These are phyloP conservation scores for Manis pentadactyla DNA, from an alignment of 2,797 vertebrate species.

Conservation along the genomic window DNA sequence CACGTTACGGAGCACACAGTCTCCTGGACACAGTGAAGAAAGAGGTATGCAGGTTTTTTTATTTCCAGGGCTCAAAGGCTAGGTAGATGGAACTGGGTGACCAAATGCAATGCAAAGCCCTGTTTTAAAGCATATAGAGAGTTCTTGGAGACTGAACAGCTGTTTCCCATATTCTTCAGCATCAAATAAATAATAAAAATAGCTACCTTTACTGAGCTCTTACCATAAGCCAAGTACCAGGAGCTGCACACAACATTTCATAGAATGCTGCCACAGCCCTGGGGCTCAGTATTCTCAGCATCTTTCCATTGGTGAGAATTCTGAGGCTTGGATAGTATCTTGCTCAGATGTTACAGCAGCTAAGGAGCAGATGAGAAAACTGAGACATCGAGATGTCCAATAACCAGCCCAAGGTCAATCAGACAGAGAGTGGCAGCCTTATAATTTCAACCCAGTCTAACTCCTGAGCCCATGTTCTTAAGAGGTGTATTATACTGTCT, in stretches of 20 bases:
- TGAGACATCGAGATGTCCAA: background rate
- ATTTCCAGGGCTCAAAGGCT: background rate
- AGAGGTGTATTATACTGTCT: background rate
- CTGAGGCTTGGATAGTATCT: background rate
- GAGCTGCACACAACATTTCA: background rate
- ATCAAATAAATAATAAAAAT: background rate
- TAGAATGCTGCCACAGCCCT: background rate
- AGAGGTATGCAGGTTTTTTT: background rate
- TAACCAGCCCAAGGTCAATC: background rate
- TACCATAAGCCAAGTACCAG: background rate
- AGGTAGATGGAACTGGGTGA: no score
- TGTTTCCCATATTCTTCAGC: background rate
- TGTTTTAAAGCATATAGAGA: background rate
- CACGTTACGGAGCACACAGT: background rate
- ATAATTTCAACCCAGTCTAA: background rate
- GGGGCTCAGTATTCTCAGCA: background rate
- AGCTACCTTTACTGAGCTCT: background rate
- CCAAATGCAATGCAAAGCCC: no score
- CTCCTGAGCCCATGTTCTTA: background rate
- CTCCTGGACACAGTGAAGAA: background rate
- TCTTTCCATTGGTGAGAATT: background rate
- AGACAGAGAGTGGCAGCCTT: background rate
- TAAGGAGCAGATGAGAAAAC: background rate
- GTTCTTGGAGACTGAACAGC: background rate
- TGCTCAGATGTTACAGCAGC: background rate